Evolutionary conservation across 2,113 vertebrate species (phyloP).

Genomic region (Scortum barcoo): DNA sequence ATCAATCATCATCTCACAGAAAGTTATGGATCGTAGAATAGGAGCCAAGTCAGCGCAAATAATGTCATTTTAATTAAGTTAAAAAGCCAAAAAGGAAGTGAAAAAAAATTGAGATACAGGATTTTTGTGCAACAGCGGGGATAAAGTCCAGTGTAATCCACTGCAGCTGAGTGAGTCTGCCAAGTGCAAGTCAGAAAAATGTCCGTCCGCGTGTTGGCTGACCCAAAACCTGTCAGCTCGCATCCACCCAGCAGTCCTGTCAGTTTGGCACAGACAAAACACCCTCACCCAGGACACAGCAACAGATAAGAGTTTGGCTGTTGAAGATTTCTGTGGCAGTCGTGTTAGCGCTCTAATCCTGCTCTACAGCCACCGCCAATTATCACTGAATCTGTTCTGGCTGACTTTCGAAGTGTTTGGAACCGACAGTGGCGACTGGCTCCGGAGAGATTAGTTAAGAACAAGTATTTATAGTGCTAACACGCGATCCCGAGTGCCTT

Average conservation of each 20-base stretch:
- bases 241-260: slow-evolving; percentile 21
- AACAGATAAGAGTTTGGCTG: slow-evolving; percentile 20
- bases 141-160: slow-evolving; percentile 45
- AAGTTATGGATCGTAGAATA: neutral
- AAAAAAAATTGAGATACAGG: slow-evolving; percentile 4
- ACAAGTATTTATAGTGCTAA: slow-evolving; percentile 50
- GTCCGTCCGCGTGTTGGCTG: slow-evolving; percentile 36
- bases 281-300: slow-evolving; percentile 7
- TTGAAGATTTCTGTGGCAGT: slow-evolving; percentile 42
- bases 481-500: slow-evolving; percentile 13
- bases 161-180: slow-evolving; percentile 44
- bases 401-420: slow-evolving; percentile 50
- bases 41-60: slow-evolving; percentile 22
- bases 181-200: slow-evolving; percentile 48
- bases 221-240: slow-evolving; percentile 44
- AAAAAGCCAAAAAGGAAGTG: neutral
- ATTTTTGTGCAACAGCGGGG: slow-evolving; percentile 32
- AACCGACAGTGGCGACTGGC: slow-evolving; percentile 18
- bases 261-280: slow-evolving; percentile 9
- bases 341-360: slow-evolving; percentile 41
- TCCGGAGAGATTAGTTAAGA: slow-evolving; percentile 37
- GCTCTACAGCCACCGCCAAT: slow-evolving; percentile 33
- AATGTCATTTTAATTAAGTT: slow-evolving; percentile 8
- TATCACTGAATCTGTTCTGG: slow-evolving; percentile 51
- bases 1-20: neutral